Conservation (phyloP, 2,888 invertebrate species). For the Thymelicus acteon region DNA sequence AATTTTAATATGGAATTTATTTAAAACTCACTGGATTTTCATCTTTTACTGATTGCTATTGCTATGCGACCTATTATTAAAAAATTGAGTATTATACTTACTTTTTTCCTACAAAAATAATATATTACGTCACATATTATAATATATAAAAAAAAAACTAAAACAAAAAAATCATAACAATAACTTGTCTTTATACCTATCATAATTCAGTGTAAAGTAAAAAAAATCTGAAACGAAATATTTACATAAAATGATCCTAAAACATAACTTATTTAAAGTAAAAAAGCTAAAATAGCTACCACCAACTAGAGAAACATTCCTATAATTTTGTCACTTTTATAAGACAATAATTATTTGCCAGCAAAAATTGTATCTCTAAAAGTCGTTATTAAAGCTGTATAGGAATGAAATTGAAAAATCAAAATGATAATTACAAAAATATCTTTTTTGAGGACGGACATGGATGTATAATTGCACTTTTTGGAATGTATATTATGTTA, state of each 20-base stretch:
- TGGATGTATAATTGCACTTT: constrained; percentile 45
- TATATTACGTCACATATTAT: constrained; percentile 5
- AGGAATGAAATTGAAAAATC: constrained; percentile 20
- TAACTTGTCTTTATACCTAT: constrained; percentile 12
- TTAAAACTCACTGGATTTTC: constrained; percentile 8
- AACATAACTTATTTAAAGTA: constrained; percentile 21
- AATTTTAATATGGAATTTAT: constrained; percentile 3
- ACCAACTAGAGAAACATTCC: constrained; percentile 27
- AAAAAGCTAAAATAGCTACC: constrained; percentile 36
- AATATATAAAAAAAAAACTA: constrained; percentile 4
- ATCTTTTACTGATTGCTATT: not conserved
- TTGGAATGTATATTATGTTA: constrained; percentile 42
- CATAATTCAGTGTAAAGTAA: not conserved
- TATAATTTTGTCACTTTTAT: constrained; percentile 9
- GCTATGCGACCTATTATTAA: not conserved
- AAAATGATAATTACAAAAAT: constrained; percentile 22
- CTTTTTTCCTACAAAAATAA: constrained; percentile 8
- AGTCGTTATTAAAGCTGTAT: constrained; percentile 11
- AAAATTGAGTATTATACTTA: constrained; percentile 29
- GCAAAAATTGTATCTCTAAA: not conserved
- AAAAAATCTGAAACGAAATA: constrained; percentile 13
- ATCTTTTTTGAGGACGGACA: constrained; percentile 44
- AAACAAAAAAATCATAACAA: constrained; percentile 11
- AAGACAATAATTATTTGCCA: not conserved
- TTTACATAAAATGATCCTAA: constrained; percentile 18